phyloP scores from a whole-genome alignment of 2,113 vertebrate genomes.

The Eublepharis macularius region DNA sequence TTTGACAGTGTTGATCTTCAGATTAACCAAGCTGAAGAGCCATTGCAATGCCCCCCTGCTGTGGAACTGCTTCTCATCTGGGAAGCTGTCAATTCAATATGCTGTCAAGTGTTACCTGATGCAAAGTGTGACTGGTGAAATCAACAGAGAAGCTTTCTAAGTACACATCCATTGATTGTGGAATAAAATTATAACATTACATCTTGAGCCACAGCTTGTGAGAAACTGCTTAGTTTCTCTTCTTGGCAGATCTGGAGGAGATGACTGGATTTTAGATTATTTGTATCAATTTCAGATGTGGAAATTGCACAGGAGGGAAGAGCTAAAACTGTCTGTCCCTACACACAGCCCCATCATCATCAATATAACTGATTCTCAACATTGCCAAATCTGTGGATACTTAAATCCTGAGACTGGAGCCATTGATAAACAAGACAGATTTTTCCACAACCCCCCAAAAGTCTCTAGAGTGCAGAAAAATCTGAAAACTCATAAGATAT shows the following conservation, averaged over 20 bases:
- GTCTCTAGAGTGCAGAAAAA: no score
- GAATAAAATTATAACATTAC: constrained; percentile 21
- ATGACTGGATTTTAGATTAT: constrained; percentile 27
- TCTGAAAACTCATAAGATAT: no score
- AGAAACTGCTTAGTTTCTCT: constrained; percentile 15
- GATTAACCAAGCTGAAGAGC: not conserved
- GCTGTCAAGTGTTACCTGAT: constrained; percentile 34
- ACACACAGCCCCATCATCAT: no score
- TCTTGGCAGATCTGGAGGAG: constrained; percentile 30
- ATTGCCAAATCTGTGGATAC: no score
- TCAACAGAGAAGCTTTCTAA: constrained; percentile 10
- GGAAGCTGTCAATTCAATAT: constrained; percentile 20
- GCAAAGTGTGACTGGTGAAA: not conserved
- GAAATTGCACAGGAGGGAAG: no score
- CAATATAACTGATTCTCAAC: no score
- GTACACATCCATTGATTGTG: not conserved
- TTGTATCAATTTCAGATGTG: not conserved
- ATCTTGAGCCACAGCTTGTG: constrained; percentile 9
- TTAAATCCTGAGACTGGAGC: no score
- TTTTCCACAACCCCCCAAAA: no score
- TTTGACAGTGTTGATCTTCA: not conserved
- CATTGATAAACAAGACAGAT: no score
- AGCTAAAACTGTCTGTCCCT: no score
- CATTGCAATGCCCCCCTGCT: constrained; percentile 13
- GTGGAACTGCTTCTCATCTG: constrained; percentile 14